Evolutionary conservation across 1,140 invertebrate genomes (phyloP).

Genomic region (Drosophila rufa): DNA sequence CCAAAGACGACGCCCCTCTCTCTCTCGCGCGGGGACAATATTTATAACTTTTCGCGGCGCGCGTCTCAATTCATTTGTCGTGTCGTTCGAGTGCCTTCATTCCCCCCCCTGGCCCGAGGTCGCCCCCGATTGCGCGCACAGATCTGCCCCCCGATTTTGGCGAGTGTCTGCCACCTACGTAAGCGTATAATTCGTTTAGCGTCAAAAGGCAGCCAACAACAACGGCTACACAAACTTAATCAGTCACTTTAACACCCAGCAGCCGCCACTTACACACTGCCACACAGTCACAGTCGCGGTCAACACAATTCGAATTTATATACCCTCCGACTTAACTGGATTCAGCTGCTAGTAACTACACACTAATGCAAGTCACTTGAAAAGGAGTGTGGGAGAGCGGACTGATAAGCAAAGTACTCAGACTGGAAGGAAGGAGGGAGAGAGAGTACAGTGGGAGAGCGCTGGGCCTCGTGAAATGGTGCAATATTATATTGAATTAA

Average conservation of each 20-base stretch:
- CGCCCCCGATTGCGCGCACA: neutral
- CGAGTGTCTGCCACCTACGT: conserved; percentile 82
- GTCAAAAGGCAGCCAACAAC: conserved; percentile 58
- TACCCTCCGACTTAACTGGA: too few relatives aligned
- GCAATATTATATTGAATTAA: too few relatives aligned
- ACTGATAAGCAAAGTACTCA: too few relatives aligned
- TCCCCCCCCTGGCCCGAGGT: too few relatives aligned
- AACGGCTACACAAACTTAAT: conserved; percentile 75
- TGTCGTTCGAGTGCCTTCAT: conserved; percentile 19
- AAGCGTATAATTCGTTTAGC: conserved; percentile 83
- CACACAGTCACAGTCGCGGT: neutral
- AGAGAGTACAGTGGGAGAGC: too few relatives aligned
- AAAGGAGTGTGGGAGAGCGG: too few relatives aligned
- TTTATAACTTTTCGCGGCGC: conserved; percentile 78
- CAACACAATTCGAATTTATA: neutral
- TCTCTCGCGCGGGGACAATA: conserved; percentile 60
- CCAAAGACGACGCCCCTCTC: conserved; percentile 47
- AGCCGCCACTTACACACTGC: conserved; percentile 65
- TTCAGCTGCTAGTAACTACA: too few relatives aligned
- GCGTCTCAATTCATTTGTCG: conserved; percentile 83
- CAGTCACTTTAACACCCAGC: conserved; percentile 79
- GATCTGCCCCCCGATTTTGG: conserved; percentile 37
- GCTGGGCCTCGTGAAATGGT: too few relatives aligned
- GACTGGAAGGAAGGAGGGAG: too few relatives aligned
- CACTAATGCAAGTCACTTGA: too few relatives aligned